Conservation (phyloP, 2,797 vertebrate genomes). For the Acipenser transmontanus region DNA sequence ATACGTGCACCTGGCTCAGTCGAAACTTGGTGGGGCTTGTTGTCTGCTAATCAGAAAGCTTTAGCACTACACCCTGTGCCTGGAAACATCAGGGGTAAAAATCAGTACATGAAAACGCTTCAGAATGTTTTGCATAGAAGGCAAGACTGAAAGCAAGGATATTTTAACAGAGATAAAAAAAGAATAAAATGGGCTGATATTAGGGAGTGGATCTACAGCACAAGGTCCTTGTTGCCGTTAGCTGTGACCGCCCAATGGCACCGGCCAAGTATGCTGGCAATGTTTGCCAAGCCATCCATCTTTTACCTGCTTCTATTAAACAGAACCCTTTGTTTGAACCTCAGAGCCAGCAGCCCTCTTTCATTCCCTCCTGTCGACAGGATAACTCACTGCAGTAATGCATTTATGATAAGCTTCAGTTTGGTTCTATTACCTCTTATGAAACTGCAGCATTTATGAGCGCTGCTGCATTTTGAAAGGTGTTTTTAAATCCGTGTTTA, state of each 20-base stretch:
- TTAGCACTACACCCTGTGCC: no score
- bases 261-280: constrained; percentile 86
- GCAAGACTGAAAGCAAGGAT: no score
- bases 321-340: constrained; percentile 84
- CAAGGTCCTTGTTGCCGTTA: constrained; percentile 74
- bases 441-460: neutral
- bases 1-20: no score
- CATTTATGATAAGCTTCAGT: constrained; percentile 26
- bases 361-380: constrained; percentile 41
- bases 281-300: constrained; percentile 95
- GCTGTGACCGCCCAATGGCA: constrained; percentile 80
- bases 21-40: no score
- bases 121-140: no score
- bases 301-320: constrained; percentile 77
- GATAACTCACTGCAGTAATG: constrained; percentile 40
- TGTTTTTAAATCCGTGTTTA: no score
- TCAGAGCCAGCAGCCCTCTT: constrained; percentile 57
- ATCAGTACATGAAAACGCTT: no score
- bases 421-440: neutral
- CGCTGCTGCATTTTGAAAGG: no score
- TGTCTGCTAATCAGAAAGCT: no score
- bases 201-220: constrained; percentile 48
- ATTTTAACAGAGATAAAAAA: constrained; percentile 44
- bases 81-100: no score
- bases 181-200: constrained; percentile 39